Evolutionary conservation across 2,113 vertebrate genomes (phyloP).

Genomic region (Gasterosteus aculeatus): DNA sequence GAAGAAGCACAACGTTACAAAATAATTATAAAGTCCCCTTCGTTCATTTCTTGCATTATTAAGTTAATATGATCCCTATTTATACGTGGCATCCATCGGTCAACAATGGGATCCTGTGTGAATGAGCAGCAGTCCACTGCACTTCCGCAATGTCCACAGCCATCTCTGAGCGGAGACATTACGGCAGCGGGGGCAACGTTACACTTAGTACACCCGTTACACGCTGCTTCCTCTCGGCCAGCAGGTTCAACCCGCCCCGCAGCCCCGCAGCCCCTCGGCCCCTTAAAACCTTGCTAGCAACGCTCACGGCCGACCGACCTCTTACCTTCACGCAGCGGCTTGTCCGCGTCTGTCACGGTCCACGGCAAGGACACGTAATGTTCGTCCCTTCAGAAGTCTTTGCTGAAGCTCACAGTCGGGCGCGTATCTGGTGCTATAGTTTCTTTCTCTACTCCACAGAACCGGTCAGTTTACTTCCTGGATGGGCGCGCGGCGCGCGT

Average conservation of each 20-base stretch:
- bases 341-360: background rate
- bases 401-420: background rate
- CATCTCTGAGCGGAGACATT: background rate
- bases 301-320: background rate
- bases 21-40: background rate
- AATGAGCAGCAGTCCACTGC: background rate
- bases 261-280: too few species aligned
- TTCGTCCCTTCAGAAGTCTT: background rate
- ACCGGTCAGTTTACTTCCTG: constrained; percentile 66
- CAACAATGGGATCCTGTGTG: background rate
- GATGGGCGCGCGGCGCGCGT: constrained; percentile 45
- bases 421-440: constrained; percentile 8
- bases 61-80: background rate
- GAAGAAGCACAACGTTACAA: background rate
- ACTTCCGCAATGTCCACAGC: too few species aligned
- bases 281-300: background rate
- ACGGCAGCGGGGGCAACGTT: background rate
- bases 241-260: background rate
- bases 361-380: too few species aligned
- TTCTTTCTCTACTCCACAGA: background rate
- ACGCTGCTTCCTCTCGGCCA: background rate
- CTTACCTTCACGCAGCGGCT: constrained; percentile 30
- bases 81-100: background rate
- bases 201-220: background rate
- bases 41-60: background rate